A percentile compares a stretch with the other conserved stretches of the same genome.
These are phyloP conservation scores for Stomorhina lunata DNA, from an alignment of 2,888 invertebrate species.

Conservation along the genomic window DNA sequence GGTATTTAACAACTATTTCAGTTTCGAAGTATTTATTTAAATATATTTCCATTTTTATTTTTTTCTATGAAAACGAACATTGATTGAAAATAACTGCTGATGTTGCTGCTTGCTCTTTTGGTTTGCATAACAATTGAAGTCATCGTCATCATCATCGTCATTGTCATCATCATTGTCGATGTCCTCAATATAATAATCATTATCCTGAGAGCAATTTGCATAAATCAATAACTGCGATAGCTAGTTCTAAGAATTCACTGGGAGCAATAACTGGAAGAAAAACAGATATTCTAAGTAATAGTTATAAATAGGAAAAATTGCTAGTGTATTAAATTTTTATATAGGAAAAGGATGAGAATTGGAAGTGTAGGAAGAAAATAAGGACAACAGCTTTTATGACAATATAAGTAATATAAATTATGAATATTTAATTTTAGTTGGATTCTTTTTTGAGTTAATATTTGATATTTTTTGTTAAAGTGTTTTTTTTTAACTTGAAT, in stretches of 20 bases:
- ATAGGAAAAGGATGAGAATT: background rate
- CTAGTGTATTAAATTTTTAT: background rate
- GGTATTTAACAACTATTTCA: background rate
- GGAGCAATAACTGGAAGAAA: background rate
- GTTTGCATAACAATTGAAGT: slow-evolving; percentile 34
- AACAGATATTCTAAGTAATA: too few relatives aligned
- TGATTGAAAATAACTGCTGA: slow-evolving; percentile 44
- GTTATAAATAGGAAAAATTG: too few relatives aligned
- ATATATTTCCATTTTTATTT: background rate
- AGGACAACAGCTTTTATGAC: too few relatives aligned
- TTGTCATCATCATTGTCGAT: slow-evolving; percentile 19
- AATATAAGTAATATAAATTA: too few relatives aligned
- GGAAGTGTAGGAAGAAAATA: background rate
- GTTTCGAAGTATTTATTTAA: background rate
- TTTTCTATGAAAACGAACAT: slow-evolving; percentile 13
- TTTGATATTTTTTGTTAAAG: too few relatives aligned
- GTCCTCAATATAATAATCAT: slow-evolving; percentile 15
- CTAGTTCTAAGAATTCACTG: slow-evolving; percentile 9
- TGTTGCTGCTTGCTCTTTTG: slow-evolving; percentile 11
- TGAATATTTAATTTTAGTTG: too few relatives aligned
- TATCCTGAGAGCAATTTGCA: slow-evolving; percentile 20
- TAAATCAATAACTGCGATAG: slow-evolving; percentile 31
- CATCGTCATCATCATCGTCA: background rate
- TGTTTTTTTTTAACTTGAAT: too few relatives aligned
- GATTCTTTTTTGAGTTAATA: too few relatives aligned